Percentiles rank a stretch among this genome's conserved stretches.
These are phyloP conservation scores for Marcusenius ussheri DNA, from an alignment of 2,113 vertebrate species.

Conservation along the genomic window DNA sequence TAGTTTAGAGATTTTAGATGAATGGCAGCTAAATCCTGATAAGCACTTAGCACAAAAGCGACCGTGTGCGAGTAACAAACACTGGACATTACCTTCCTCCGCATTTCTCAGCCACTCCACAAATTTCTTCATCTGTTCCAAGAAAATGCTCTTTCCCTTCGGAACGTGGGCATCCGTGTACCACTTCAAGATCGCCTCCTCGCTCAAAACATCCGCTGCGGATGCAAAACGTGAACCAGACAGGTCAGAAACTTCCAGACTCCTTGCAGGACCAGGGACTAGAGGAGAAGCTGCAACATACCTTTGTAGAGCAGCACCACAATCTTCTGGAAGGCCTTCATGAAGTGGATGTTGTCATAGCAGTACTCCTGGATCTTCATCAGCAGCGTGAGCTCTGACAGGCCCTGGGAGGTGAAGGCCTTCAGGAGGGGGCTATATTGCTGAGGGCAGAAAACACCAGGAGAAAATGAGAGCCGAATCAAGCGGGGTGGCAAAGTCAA, in stretches of 20 bases:
- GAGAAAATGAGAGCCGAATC: not conserved
- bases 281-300: slow-evolving; percentile 32
- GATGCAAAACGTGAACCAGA: not conserved
- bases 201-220: slow-evolving; percentile 89
- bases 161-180: slow-evolving; percentile 84
- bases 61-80: not conserved
- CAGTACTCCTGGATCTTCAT: slow-evolving; percentile 99
- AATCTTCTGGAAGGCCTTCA: slow-evolving; percentile 99
- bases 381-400: slow-evolving; percentile 94
- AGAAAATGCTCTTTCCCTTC: slow-evolving; percentile 94
- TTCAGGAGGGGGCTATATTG: slow-evolving; percentile 99
- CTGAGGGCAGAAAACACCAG: slow-evolving; percentile 45
- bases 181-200: slow-evolving; percentile 98
- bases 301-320: slow-evolving; percentile 99
- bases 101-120: slow-evolving; percentile 98
- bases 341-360: slow-evolving; percentile 99
- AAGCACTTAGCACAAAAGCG: not conserved
- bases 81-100: slow-evolving; percentile 76
- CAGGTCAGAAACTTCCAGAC: not conserved
- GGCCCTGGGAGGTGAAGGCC: slow-evolving; percentile 96
- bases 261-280: no score
- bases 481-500: not conserved
- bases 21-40: not conserved
- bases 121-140: slow-evolving; percentile 98
- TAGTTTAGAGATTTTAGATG: not conserved